Percentiles rank a stretch among this genome's conserved stretches.
Conservation (phyloP, 2,113 vertebrate genomes). For the Mustela lutreola region DNA sequence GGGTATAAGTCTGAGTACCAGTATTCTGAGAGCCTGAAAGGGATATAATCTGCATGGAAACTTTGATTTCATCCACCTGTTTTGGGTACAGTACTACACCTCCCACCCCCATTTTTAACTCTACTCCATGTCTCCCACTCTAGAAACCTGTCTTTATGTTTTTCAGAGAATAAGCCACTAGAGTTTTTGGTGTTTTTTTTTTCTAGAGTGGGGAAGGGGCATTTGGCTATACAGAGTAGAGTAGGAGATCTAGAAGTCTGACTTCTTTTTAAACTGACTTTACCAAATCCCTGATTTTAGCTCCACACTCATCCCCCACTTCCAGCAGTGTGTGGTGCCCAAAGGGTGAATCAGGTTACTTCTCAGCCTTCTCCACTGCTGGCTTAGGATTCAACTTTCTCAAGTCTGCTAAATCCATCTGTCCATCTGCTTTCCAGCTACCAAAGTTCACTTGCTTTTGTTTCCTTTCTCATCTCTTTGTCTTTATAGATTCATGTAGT, state of each 20-base stretch:
- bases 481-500: background rate
- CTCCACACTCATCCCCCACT: background rate
- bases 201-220: background rate
- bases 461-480: constrained; percentile 23
- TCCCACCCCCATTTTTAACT: background rate
- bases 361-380: constrained; percentile 21
- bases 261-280: constrained; percentile 12
- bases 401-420: constrained; percentile 60
- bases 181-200: background rate
- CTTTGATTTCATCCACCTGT: background rate
- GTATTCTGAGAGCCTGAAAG: background rate
- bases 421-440: constrained; percentile 56
- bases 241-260: background rate
- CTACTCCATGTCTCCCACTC: background rate
- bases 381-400: constrained; percentile 38
- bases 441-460: constrained; percentile 11
- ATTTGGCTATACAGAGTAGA: background rate
- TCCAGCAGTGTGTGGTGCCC: background rate
- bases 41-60: background rate
- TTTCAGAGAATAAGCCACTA: constrained; percentile 9
- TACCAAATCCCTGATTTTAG: background rate
- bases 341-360: background rate
- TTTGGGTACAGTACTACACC: background rate
- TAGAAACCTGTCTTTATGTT: background rate
- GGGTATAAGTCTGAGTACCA: background rate